Evolutionary conservation across 2,888 invertebrate genomes (phyloP), one percentile per base, ranked within the genome.

Genomic region (Drosophila phalerata): DNA sequence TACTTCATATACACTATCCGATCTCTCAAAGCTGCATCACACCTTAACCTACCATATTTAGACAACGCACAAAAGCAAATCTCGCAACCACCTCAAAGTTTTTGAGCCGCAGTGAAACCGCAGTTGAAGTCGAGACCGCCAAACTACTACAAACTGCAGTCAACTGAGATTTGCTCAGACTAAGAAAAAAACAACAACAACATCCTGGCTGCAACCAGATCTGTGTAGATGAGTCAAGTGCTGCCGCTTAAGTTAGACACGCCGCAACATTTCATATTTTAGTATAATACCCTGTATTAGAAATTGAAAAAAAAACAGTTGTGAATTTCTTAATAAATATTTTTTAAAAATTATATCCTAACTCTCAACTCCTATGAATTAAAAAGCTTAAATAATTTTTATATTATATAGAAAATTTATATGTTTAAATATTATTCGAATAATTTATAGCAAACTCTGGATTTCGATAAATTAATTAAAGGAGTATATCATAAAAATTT

Each of bases 21-120:
- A 66, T 48, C 43, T 22, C 22, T 8, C 1, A 40, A 28, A 25
- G 60, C 42, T 19, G 48, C 15, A 19, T 45, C 48, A 60, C 79
- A 73, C 73, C 57, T 73, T 28, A 34, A 43, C 40, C 45, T 11
- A 22, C 22, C 22, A 22, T 22, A 17, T 30, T 13, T 52, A 37
- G 34, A 25, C 30, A 22, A 40, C 37, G 40, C 10, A 45, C 37
- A 42, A 47, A 42, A 32, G 15, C 55, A 43, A 62, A 53, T 30
- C 57, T 53, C 37, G 34, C 43, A 51, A 51, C 15, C 47, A 62
- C 60, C 58, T 65, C 30, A 74, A 76, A 76, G 53, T 76, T 78
- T 73, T 10, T n/a, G 10, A 56, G 57, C 58, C 71, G 25, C 56
- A 19, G 72, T 60, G 67, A 79, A 79, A 77, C 79, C 88, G 68